Evolutionary conservation across 2,888 invertebrate species (phyloP).

Genomic region (Trichogramma evanescens): DNA sequence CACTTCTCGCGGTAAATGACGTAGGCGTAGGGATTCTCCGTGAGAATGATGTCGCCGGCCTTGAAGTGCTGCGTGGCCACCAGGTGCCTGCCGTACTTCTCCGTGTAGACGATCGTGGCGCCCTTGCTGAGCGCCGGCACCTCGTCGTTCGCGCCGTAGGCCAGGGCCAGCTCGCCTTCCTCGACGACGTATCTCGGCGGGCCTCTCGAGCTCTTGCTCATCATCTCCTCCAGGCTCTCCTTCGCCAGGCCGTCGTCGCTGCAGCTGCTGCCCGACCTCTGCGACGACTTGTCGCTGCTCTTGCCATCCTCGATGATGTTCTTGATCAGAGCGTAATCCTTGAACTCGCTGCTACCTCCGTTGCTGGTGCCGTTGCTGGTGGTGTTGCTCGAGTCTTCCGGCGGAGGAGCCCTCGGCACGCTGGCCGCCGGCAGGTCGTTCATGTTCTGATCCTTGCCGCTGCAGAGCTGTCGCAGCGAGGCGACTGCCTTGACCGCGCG

Average conservation of each 20-base stretch:
- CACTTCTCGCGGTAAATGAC: constrained; percentile 41
- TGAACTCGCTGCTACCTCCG: too few species aligned
- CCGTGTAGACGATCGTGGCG: constrained; percentile 33
- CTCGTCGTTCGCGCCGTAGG: constrained; percentile 30
- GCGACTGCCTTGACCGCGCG: constrained; percentile 37
- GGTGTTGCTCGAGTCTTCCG: too few species aligned
- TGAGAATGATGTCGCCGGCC: constrained; percentile 40
- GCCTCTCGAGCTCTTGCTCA: neutral
- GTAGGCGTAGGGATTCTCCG: constrained; percentile 39
- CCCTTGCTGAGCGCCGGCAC: constrained; percentile 38
- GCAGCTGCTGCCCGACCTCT: neutral
- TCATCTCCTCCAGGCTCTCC: constrained; percentile 1
- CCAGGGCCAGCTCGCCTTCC: constrained; percentile 1
- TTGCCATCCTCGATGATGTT: too few species aligned
- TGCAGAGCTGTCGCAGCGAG: constrained; percentile 2
- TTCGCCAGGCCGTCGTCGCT: neutral
- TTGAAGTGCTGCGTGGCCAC: constrained; percentile 38
- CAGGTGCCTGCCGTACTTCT: constrained; percentile 41
- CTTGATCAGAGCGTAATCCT: too few species aligned
- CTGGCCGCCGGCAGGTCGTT: constrained; percentile 15
- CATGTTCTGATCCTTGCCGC: constrained; percentile 18
- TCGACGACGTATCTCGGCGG: constrained; percentile 8
- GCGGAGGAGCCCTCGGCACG: too few species aligned
- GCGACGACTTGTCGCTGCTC: too few species aligned
- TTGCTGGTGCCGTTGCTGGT: too few species aligned